phyloP scores from a whole-genome alignment of 1,140 invertebrate genomes.

The Hyphantria cunea region DNA sequence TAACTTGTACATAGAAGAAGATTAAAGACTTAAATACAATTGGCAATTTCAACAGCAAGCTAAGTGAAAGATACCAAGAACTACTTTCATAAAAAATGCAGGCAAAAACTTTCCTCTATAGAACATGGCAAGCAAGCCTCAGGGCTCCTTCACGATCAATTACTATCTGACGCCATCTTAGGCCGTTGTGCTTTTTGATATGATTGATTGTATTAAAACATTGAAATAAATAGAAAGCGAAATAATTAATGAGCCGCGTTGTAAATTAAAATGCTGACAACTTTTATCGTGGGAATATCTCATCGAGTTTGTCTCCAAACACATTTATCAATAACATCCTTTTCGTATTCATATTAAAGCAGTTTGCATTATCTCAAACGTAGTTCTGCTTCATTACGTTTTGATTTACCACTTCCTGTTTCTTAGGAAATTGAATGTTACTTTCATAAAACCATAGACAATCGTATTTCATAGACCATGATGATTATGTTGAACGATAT shows the following conservation, averaged over 20 bases:
- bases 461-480: constrained; percentile 10
- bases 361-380: constrained; percentile 24
- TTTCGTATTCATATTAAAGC: constrained; percentile 1
- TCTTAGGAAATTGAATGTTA: constrained; percentile 22
- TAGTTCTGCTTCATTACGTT: constrained; percentile 17
- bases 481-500: constrained; percentile 12
- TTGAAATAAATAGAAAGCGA: constrained; percentile 6
- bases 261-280: constrained; percentile 3
- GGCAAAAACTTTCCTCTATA: too few species aligned
- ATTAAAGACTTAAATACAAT: too few species aligned
- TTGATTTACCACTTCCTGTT: constrained; percentile 24
- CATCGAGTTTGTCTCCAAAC: constrained; percentile 16
- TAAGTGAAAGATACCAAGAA: too few species aligned
- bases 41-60: too few species aligned
- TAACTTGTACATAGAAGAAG: too few species aligned
- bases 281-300: constrained; percentile 11
- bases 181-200: not conserved
- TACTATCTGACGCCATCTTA: too few species aligned
- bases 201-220: not conserved
- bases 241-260: not conserved
- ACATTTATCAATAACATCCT: constrained; percentile 17
- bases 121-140: too few species aligned
- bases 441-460: constrained; percentile 15
- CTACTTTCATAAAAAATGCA: too few species aligned
- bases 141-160: too few species aligned